Conservation (phyloP, 2,113 vertebrate genomes). For the Sitta europaea region DNA sequence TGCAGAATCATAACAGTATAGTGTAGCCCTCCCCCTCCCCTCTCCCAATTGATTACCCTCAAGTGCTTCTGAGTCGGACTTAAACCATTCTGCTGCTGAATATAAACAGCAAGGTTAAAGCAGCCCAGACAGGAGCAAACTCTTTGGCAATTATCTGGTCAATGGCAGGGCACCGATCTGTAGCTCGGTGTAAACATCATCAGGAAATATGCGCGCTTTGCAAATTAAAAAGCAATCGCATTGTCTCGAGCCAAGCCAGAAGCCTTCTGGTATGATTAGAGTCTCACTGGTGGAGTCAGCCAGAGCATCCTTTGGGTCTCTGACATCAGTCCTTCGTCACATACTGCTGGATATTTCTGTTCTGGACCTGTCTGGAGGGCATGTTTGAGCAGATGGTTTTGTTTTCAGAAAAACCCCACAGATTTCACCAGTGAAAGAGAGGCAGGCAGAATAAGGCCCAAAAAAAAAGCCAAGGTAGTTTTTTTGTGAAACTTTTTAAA, state of each 20-base stretch:
- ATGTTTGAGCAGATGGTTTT: neutral
- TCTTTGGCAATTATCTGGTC: conserved; percentile 36
- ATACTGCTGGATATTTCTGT: neutral
- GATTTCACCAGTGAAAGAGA: neutral
- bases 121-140: conserved; percentile 10
- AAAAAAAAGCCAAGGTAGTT: neutral
- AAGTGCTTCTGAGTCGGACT: conserved; percentile 18
- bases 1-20: conserved; percentile 58
- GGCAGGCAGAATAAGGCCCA: neutral
- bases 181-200: neutral
- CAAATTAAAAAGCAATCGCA: conserved; percentile 40
- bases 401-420: neutral
- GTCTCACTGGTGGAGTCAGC: neutral
- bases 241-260: neutral
- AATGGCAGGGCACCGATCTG: neutral
- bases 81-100: neutral
- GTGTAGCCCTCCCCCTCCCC: neutral
- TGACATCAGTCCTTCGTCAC: neutral
- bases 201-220: conserved; percentile 41
- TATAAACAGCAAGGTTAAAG: conserved; percentile 28
- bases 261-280: neutral
- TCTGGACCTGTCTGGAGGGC: neutral
- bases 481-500: neutral
- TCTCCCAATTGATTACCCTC: conserved; percentile 35
- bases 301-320: neutral